A percentile compares a stretch with the other conserved stretches of the same genome.
Evolutionary conservation across 30 jellyfish, hydroid and myxozoan genomes (phyloP).

Genomic region (Morbakka virulenta): DNA sequence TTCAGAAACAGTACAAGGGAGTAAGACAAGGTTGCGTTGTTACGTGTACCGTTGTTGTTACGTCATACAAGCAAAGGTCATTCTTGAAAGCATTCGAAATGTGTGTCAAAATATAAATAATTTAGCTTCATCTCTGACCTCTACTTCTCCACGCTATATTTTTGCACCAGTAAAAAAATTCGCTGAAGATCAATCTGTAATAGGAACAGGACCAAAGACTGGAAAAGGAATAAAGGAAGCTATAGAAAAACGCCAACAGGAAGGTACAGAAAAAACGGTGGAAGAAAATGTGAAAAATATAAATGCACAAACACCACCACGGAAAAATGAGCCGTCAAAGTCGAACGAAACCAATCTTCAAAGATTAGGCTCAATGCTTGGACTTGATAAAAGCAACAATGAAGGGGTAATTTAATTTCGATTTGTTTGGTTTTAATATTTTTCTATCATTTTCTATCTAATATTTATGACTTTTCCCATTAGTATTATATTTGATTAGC

Average conservation of each 20-base stretch:
- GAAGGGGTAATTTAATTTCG: no score
- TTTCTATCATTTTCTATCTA: no score
- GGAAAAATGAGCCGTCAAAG: not conserved
- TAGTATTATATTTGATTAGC: no score
- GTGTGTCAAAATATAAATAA: conserved; percentile 62
- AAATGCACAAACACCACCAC: not conserved
- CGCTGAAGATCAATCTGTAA: not conserved
- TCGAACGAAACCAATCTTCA: no score
- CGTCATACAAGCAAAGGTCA: conserved; percentile 37
- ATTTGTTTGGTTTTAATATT: no score
- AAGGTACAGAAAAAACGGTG: not conserved
- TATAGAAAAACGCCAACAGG: conserved; percentile 1
- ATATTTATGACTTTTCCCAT: no score
- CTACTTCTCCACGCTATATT: not conserved
- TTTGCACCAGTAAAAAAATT: not conserved
- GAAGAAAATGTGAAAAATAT: not conserved
- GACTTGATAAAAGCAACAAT: no score
- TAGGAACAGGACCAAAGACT: not conserved
- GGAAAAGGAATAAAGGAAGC: not conserved
- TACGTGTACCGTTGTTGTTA: conserved; percentile 64
- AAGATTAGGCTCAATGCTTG: no score
- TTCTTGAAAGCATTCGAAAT: conserved; percentile 68
- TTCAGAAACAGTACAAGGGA: conserved; percentile 36
- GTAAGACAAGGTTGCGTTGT: conserved; percentile 71
- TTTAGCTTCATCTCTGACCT: not conserved